phyloP scores from a whole-genome alignment of 2,888 invertebrate species.

The Drosophila diplacantha region DNA sequence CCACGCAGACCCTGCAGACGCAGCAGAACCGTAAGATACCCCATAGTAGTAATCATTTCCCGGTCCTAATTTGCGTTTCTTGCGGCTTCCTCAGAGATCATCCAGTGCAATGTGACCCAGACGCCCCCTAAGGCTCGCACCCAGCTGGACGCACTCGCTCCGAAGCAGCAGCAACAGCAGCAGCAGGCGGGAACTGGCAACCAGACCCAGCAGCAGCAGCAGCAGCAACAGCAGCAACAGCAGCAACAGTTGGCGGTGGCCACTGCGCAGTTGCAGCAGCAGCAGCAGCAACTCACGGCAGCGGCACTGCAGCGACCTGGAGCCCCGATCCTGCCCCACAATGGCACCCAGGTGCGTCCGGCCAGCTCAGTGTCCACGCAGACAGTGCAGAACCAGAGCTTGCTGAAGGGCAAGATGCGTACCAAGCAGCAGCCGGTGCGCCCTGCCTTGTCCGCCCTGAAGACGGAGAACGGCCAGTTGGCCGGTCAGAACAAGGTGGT shows the following conservation, averaged over 20 bases:
- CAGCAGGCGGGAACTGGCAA: constrained; percentile 49
- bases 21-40: constrained; percentile 81
- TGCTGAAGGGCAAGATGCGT: constrained; percentile 80
- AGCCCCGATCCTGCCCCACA: constrained; percentile 82
- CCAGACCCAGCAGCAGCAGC: constrained; percentile 44
- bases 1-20: constrained; percentile 80
- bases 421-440: constrained; percentile 84
- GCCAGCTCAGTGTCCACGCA: constrained; percentile 91
- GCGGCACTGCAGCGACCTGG: constrained; percentile 63
- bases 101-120: constrained; percentile 76
- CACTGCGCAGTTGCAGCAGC: constrained; percentile 58
- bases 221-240: constrained; percentile 25
- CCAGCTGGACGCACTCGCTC: constrained; percentile 79
- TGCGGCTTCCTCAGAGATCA: constrained; percentile 70
- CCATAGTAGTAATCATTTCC: constrained; percentile 79
- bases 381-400: constrained; percentile 80
- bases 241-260: constrained; percentile 54
- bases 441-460: constrained; percentile 82
- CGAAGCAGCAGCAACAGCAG: constrained; percentile 66
- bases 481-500: constrained; percentile 57
- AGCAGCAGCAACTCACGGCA: constrained; percentile 59
- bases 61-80: background rate
- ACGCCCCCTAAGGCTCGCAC: constrained; percentile 79
- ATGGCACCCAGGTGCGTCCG: constrained; percentile 82
- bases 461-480: constrained; percentile 85